These are phyloP conservation scores for Labroides dimidiatus DNA, from an alignment of 2,797 vertebrate genomes.

Conservation along the genomic window DNA sequence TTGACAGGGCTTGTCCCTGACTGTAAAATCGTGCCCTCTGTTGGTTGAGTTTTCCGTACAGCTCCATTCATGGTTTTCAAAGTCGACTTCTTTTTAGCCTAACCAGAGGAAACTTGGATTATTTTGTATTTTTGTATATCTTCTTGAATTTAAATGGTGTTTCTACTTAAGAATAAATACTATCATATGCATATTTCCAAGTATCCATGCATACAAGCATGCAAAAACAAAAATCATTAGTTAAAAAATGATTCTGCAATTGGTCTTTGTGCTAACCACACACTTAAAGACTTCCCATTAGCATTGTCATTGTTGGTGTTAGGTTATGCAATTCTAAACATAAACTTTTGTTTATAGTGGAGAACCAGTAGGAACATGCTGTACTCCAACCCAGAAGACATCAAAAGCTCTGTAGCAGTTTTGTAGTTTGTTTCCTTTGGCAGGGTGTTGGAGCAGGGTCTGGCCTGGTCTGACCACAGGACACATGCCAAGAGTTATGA, in stretches of 20 bases:
- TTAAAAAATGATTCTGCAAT: not conserved
- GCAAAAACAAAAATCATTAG: not conserved
- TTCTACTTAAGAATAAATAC: too few relatives aligned
- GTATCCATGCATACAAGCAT: too few relatives aligned
- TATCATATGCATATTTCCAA: too few relatives aligned
- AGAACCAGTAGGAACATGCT: conserved; percentile 56
- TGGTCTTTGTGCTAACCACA: conserved; percentile 3
- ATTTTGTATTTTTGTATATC: not conserved
- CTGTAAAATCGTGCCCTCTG: conserved; percentile 63
- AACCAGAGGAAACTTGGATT: not conserved
- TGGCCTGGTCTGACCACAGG: conserved; percentile 12
- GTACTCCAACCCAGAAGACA: conserved; percentile 50
- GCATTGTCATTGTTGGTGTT: conserved; percentile 13
- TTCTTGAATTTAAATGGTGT: too few relatives aligned
- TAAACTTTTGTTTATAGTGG: conserved; percentile 54
- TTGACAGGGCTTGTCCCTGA: conserved; percentile 15
- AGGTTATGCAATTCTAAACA: conserved; percentile 31
- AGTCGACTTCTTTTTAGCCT: not conserved
- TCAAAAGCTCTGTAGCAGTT: conserved; percentile 62
- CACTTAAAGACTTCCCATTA: not conserved
- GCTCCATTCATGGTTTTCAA: conserved; percentile 45
- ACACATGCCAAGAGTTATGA: conserved; percentile 49
- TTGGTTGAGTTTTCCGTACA: conserved; percentile 33
- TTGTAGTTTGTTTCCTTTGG: conserved; percentile 72
- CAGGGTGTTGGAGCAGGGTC: conserved; percentile 36